Percentiles rank a stretch among this genome's conserved stretches.
Evolutionary conservation across 2,113 vertebrate genomes (phyloP).

Genomic region (Ophiodon elongatus): DNA sequence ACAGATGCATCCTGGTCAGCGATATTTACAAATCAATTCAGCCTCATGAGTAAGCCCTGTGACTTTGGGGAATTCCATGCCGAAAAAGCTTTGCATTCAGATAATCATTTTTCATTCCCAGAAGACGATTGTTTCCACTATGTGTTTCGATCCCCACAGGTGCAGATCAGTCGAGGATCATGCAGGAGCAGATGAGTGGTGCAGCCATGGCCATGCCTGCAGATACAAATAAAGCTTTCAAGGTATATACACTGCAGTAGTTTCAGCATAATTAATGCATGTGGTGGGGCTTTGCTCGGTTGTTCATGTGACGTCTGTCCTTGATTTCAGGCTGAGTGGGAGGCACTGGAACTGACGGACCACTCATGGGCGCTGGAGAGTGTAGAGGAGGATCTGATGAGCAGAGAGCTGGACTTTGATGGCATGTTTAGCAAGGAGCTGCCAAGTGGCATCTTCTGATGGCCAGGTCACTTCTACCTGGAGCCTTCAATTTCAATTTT

Average conservation of each 20-base stretch:
- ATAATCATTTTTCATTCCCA: background rate
- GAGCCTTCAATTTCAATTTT: conserved; percentile 46
- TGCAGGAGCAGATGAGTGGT: conserved; percentile 99
- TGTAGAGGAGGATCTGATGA: conserved; percentile 97
- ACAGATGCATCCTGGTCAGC: background rate
- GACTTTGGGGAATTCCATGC: background rate
- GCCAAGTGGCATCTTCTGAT: conserved; percentile 95
- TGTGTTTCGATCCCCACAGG: conserved; percentile 77
- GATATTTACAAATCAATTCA: background rate
- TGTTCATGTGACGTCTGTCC: conserved; percentile 11
- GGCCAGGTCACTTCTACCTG: conserved; percentile 17
- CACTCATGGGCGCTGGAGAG: conserved; percentile 98
- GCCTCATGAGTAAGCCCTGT: background rate
- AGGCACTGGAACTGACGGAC: conserved; percentile 96
- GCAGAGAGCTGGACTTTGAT: conserved; percentile 95
- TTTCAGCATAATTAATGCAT: background rate
- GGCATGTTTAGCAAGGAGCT: conserved; percentile 98
- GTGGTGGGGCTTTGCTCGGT: background rate
- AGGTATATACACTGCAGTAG: conserved; percentile 84
- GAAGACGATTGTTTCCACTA: background rate
- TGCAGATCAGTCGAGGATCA: conserved; percentile 97
- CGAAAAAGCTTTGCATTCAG: background rate
- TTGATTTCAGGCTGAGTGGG: conserved; percentile 93
- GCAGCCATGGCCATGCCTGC: conserved; percentile 99
- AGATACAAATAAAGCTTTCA: conserved; percentile 99